phyloP scores from a whole-genome alignment of 2,888 invertebrate genomes.

The Anodontia alba region DNA sequence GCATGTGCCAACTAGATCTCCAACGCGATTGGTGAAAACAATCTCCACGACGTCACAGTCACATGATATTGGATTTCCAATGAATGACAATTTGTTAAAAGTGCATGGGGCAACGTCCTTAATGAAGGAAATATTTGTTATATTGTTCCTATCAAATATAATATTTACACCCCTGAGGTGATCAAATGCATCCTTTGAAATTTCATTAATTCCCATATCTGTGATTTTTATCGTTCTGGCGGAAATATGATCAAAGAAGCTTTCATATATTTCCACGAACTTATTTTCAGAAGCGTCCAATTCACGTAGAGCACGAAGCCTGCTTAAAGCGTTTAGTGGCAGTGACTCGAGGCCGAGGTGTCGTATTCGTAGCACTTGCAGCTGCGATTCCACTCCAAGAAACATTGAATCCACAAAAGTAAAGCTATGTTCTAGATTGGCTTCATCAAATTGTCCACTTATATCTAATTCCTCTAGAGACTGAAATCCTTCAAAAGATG shows the following conservation, averaged over 20 bases:
- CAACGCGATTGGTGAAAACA: constrained; percentile 40
- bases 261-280: constrained; percentile 46
- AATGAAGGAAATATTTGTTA: constrained; percentile 59
- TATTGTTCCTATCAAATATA: constrained; percentile 54
- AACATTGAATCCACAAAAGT: constrained; percentile 58
- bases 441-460: constrained; percentile 44
- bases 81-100: constrained; percentile 52
- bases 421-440: constrained; percentile 1
- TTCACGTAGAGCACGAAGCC: constrained; percentile 29
- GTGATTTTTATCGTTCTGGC: constrained; percentile 41
- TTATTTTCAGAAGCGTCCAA: constrained; percentile 56
- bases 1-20: constrained; percentile 48
- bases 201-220: constrained; percentile 45
- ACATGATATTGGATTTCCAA: constrained; percentile 53
- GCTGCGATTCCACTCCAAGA: constrained; percentile 47
- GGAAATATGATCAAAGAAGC: constrained; percentile 51
- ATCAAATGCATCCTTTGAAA: constrained; percentile 50
- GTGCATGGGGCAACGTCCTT: constrained; percentile 41
- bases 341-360: constrained; percentile 42
- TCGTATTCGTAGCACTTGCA: constrained; percentile 42
- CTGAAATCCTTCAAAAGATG: constrained; percentile 54
- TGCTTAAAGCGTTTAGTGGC: constrained; percentile 47
- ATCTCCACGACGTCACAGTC: constrained; percentile 53
- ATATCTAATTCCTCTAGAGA: constrained; percentile 53
- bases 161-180: constrained; percentile 38